Evolutionary conservation across 2,113 vertebrate species (phyloP), one percentile per base, ranked within the genome.

Genomic region (Camarhynchus parvulus): DNA sequence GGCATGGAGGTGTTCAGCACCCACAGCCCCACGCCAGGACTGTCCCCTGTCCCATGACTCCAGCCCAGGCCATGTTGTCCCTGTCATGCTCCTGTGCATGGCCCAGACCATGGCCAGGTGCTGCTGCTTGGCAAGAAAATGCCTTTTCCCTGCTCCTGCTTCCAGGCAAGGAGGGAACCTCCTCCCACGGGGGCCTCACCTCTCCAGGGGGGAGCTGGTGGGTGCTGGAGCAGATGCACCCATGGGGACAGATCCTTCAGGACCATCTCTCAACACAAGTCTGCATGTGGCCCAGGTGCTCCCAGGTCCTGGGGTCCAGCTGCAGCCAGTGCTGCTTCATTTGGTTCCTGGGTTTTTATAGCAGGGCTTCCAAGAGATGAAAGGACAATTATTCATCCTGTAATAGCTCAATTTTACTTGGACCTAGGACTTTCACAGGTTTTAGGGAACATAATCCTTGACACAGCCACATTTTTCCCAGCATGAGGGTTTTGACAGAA

Each of bases 381-480:
- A 94, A 90, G 41, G 62, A 55, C 46, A 83, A 82, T 92, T 90
- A 90, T 92, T 89, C 63, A 74, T 64, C 58, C 58, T 53, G 13
- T 75, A 95, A 87, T 50, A 87, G 59, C 61, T 95, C 87, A 24
- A 21, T 81, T 86, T 74, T 83, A 41, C 89, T 91, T 82, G 73
- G 35, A 69, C 62, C 73, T 70, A 47, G 74, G 92, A 80, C 76
- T 90, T 95, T 83, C 93, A 84, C 76, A 94, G 82, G 70, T 76
- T 83, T 73, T 39, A 79, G 69, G 64, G 88, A 95, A 87, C 13
- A 1, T 81, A 90, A 69, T 87, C 47, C 72, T 69, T 85, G 67
- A 64, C 62, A 79, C 47, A 89, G 72, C 15, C 15, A 1, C n/a
- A 37, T 68, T 76, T 47, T 20, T 52, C 41, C 44, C 64, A 64